Evolutionary conservation across 2,113 vertebrate species (phyloP).

Genomic region (Xiphorhynchus elegans): DNA sequence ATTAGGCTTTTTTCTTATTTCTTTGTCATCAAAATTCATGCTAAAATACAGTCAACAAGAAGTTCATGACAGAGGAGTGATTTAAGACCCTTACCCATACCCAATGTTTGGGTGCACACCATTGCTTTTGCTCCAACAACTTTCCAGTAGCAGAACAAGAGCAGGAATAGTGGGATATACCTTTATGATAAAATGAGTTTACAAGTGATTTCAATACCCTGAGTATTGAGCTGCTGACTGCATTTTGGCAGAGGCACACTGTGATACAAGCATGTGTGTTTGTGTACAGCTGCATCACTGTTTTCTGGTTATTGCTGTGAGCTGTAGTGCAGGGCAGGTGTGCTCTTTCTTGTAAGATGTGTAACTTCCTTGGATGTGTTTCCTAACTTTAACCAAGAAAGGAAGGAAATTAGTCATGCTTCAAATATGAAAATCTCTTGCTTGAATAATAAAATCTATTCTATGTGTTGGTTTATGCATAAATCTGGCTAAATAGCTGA

Average conservation of each 20-base stretch:
- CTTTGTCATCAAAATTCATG: neutral
- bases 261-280: fast-evolving
- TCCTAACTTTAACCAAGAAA: neutral
- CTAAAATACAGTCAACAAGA: neutral
- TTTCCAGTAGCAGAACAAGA: neutral
- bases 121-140: neutral
- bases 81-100: neutral
- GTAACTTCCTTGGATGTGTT: neutral
- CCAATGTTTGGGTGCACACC: too few species aligned
- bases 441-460: neutral
- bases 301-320: fast-evolving
- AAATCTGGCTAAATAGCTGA: neutral
- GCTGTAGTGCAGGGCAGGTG: neutral
- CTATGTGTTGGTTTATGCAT: neutral
- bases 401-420: neutral
- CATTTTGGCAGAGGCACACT: neutral
- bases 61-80: neutral
- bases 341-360: neutral
- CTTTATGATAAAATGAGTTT: neutral
- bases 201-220: neutral
- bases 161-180: neutral
- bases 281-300: neutral
- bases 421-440: fast-evolving
- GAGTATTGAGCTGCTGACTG: neutral
- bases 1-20: neutral